A percentile compares a stretch with the other conserved stretches of the same genome.
These are phyloP conservation scores for Philaethria dido DNA, from an alignment of 2,888 invertebrate species.

Conservation along the genomic window DNA sequence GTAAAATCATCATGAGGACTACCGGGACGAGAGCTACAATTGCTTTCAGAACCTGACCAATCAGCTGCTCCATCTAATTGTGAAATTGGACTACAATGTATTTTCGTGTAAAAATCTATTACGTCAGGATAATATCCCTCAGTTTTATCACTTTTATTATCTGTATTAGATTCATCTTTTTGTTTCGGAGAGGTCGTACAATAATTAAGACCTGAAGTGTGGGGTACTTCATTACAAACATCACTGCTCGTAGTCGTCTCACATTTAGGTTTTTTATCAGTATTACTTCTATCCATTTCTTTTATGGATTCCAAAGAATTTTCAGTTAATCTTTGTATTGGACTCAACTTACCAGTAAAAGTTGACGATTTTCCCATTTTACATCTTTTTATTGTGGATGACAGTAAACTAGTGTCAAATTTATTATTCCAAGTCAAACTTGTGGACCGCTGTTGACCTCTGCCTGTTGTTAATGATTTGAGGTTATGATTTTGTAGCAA, in stretches of 20 bases:
- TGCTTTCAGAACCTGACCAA: constrained; percentile 84
- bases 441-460: constrained; percentile 86
- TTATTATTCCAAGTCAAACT: constrained; percentile 88
- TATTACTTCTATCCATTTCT: constrained; percentile 56
- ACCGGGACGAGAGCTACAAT: constrained; percentile 74
- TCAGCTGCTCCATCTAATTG: constrained; percentile 89
- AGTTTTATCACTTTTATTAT: constrained; percentile 66
- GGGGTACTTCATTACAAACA: constrained; percentile 69
- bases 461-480: constrained; percentile 77
- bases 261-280: constrained; percentile 68
- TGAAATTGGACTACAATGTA: constrained; percentile 84
- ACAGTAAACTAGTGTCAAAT: constrained; percentile 84
- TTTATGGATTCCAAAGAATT: constrained; percentile 68
- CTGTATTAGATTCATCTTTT: constrained; percentile 64
- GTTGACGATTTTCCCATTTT: constrained; percentile 83
- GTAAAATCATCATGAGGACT: constrained; percentile 75
- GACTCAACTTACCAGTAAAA: constrained; percentile 72
- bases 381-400: constrained; percentile 87
- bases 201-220: constrained; percentile 76
- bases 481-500: constrained; percentile 78
- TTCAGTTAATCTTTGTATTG: constrained; percentile 68
- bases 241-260: constrained; percentile 57
- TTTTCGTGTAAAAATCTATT: constrained; percentile 81
- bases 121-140: constrained; percentile 78
- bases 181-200: constrained; percentile 69